These are phyloP conservation scores for Orthonyx spaldingii DNA, from an alignment of 2,113 vertebrate genomes.

Conservation along the genomic window DNA sequence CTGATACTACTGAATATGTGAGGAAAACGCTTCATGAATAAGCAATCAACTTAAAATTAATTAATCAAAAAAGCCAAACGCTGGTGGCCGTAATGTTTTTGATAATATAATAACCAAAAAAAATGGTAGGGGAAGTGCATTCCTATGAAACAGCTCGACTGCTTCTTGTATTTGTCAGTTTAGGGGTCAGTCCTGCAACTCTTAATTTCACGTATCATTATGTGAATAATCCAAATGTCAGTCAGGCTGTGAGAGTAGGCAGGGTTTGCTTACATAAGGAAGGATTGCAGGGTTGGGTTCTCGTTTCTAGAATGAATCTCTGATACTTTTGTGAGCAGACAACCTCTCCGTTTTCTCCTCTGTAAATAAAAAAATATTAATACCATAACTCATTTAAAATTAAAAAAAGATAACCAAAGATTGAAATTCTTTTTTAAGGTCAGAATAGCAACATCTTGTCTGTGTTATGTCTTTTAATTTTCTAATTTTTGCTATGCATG, in stretches of 20 bases:
- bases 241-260: neutral
- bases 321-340: neutral
- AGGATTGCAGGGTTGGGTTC: neutral
- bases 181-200: neutral
- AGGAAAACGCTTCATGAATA: neutral
- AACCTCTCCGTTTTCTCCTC: neutral
- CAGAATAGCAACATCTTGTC: neutral
- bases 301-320: constrained; percentile 10
- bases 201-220: neutral
- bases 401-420: neutral
- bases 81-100: neutral
- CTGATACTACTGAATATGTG: neutral
- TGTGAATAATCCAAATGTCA: neutral
- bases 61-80: neutral
- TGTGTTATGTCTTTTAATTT: neutral
- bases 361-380: neutral
- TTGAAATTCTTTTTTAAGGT: neutral
- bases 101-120: neutral
- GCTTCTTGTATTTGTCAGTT: neutral
- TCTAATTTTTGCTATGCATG: neutral
- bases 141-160: neutral
- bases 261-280: neutral
- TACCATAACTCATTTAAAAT: neutral
- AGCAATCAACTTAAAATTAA: neutral
- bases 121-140: neutral